phyloP scores from a whole-genome alignment of 2,888 invertebrate species.

The Halictus quadricinctus region DNA sequence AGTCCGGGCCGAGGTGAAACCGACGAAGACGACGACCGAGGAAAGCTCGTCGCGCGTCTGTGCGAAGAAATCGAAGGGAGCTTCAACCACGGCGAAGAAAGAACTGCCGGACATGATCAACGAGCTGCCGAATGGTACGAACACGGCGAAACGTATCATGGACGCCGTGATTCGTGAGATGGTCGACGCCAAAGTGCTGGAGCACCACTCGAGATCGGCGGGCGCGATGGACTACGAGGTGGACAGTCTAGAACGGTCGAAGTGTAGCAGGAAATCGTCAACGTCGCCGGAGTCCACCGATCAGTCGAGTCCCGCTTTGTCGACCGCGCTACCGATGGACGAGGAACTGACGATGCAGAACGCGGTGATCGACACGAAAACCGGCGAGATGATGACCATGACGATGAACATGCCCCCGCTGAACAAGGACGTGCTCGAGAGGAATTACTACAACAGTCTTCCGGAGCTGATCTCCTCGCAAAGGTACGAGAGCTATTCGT shows the following conservation, averaged over 20 bases:
- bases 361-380: constrained; percentile 87
- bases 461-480: constrained; percentile 82
- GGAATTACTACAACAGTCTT: constrained; percentile 80
- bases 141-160: constrained; percentile 81
- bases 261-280: constrained; percentile 68
- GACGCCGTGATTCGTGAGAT: constrained; percentile 82
- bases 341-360: constrained; percentile 92
- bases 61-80: constrained; percentile 48
- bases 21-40: background rate
- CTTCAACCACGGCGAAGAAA: constrained; percentile 52
- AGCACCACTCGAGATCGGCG: constrained; percentile 59
- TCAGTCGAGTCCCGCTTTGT: constrained; percentile 89
- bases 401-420: constrained; percentile 82
- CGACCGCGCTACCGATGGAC: constrained; percentile 89
- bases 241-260: constrained; percentile 79
- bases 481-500: constrained; percentile 84
- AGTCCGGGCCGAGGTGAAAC: constrained; percentile 4
- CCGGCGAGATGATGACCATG: constrained; percentile 84
- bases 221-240: constrained; percentile 76
- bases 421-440: constrained; percentile 66
- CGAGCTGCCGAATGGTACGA: constrained; percentile 73
- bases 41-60: background rate
- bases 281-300: constrained; percentile 72
- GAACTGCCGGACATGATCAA: constrained; percentile 79
- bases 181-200: constrained; percentile 77